A percentile compares a stretch with the other conserved stretches of the same genome.
Conservation (phyloP, 2,888 invertebrate species). For the Pristionchus exspectatus region DNA sequence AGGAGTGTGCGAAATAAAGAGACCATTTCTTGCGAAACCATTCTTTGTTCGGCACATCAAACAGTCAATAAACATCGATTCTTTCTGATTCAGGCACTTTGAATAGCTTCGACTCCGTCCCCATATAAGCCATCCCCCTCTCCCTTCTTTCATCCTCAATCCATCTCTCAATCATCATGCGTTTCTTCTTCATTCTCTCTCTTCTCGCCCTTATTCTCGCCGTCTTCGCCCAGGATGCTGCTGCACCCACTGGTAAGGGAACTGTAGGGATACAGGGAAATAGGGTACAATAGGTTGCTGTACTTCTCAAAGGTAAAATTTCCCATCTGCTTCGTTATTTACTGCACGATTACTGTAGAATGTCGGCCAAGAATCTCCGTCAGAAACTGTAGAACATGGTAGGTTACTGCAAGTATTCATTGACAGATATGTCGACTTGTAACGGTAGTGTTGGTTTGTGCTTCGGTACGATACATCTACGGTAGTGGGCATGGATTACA, state of each 20-base stretch:
- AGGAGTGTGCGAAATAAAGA: neutral
- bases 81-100: neutral
- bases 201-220: neutral
- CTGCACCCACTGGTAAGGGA: neutral
- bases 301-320: too few relatives aligned
- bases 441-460: too few relatives aligned
- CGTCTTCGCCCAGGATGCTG: neutral
- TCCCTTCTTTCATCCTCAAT: neutral
- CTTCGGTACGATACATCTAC: too few relatives aligned
- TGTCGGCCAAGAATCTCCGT: too few relatives aligned
- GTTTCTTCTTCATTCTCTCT: constrained; percentile 1
- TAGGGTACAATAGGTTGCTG: neutral
- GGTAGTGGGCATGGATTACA: neutral
- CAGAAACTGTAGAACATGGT: neutral
- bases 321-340: too few relatives aligned
- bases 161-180: neutral
- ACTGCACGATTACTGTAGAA: neutral
- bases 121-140: neutral
- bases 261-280: neutral
- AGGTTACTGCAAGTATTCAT: too few relatives aligned
- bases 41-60: neutral
- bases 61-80: neutral
- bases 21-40: neutral
- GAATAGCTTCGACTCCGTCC: neutral
- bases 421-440: too few relatives aligned